Base-by-base conservation (phyloP, 2,797 vertebrate species). In the Sebastes jordani region DNA sequence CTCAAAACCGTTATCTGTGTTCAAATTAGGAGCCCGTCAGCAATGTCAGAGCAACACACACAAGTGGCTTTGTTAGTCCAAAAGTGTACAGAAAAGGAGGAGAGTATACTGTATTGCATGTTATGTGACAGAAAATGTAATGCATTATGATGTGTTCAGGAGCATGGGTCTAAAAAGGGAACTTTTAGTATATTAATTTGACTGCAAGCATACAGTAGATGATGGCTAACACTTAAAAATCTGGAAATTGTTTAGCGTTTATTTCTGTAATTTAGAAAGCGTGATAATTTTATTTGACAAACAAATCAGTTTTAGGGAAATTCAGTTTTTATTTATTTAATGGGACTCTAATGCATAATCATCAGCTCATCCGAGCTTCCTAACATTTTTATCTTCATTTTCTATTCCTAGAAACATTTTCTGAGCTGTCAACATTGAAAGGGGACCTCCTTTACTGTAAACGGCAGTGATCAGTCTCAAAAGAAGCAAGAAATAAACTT, bases 1-100 rank as follows among this genome's bases (percentile, higher is more conserved):
- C 69, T 81, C 59, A 42, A 38, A 61, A 76, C 60, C 10, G 67
- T 70, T 72, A 13, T 60, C 63, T 56, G 56, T 34, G 36, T 55
- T 75, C 2, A 20, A 36, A 34, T 54, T 11, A 49, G 62, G 71
- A 23, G n/a, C 29, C 56, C 8, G 1, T 64, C 52, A 16, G n/a
- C 2, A 1, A 68, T 10, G 6, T 27, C 36, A 63, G 29, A 64
- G 52, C 16, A 18, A 7, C 25, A 7, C 27, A 49, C 25, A 13
- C 13, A 60, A 4, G 22, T 58, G 59, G 34, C 29, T 52, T 38
- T 71, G 9, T 52, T 56, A 11, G 67, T 23, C 23, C 9, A 4
- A 32, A 64, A 62, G 34, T 61, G 23, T 46, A 30, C 18, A 63
- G n/a, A 46, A 56, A 61, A 61, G 9, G 11, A 38, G 13, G 13